phyloP scores from a whole-genome alignment of 2,888 invertebrate genomes.

The Spilarctia lutea region DNA sequence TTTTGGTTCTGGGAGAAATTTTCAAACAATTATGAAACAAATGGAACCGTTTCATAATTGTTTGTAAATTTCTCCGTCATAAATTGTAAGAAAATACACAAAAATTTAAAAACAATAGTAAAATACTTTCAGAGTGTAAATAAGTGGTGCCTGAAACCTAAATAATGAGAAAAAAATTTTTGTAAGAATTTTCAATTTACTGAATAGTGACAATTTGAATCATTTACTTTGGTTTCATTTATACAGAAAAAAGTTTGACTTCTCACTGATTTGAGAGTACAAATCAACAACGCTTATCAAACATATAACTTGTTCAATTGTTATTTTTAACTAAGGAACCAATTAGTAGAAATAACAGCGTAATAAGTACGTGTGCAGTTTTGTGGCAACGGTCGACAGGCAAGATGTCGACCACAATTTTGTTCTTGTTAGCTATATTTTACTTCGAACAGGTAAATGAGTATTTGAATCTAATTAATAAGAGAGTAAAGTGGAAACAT shows the following conservation, averaged over 20 bases:
- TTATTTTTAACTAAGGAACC: conserved; percentile 18
- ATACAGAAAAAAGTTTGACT: not conserved
- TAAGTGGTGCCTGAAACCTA: too few relatives aligned
- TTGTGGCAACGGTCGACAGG: conserved; percentile 12
- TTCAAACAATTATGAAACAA: too few relatives aligned
- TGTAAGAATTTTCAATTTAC: too few relatives aligned
- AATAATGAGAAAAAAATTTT: too few relatives aligned
- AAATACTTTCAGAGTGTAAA: too few relatives aligned
- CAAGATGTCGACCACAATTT: conserved; percentile 15
- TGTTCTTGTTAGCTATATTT: conserved; percentile 20
- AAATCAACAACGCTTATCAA: conserved; percentile 6
- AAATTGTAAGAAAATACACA: too few relatives aligned
- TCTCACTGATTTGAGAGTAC: not conserved
- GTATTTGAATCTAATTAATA: not conserved
- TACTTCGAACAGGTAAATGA: conserved; percentile 30
- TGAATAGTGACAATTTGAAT: too few relatives aligned
- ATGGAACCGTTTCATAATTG: too few relatives aligned
- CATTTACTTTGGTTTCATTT: not conserved
- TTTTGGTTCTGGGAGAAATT: too few relatives aligned
- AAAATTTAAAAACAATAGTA: too few relatives aligned
- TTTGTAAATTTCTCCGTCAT: too few relatives aligned
- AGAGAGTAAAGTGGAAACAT: too few relatives aligned
- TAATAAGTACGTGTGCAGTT: conserved; percentile 10
- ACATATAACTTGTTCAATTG: not conserved
- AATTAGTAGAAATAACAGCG: conserved; percentile 31